phyloP scores from a whole-genome alignment of 2,797 vertebrate species.

The Linurgus olivaceus region DNA sequence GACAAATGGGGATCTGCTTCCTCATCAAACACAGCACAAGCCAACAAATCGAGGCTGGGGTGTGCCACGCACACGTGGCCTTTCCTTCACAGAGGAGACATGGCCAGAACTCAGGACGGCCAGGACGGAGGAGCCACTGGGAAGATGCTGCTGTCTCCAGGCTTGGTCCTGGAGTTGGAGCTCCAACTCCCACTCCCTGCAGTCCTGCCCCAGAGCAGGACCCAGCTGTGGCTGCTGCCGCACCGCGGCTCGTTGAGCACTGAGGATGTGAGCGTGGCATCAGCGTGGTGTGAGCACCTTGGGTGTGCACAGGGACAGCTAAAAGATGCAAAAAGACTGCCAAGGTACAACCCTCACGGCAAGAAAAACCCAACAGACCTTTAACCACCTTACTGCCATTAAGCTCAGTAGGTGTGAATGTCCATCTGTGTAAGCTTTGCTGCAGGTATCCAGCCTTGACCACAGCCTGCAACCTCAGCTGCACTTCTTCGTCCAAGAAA shows the following conservation, averaged over 20 bases:
- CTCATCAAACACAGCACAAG: neutral
- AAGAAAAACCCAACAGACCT: neutral
- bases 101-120: neutral
- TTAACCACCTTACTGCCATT: neutral
- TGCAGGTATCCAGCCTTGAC: neutral
- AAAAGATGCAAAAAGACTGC: neutral
- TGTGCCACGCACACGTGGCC: neutral
- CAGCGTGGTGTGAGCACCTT: accelerated
- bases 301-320: neutral
- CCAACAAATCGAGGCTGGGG: neutral
- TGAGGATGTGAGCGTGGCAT: accelerated
- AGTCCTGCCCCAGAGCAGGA: neutral
- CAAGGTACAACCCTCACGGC: neutral
- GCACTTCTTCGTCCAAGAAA: neutral
- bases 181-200: neutral
- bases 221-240: neutral
- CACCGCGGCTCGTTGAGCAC: accelerated
- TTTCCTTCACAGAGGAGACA: accelerated
- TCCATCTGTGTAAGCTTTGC: neutral
- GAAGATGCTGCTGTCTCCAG: neutral
- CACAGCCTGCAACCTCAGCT: neutral
- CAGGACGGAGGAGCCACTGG: neutral
- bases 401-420: neutral
- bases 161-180: neutral
- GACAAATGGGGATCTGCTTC: neutral